Conservation (phyloP, 2,888 invertebrate species). For the Smittia aterrima region DNA sequence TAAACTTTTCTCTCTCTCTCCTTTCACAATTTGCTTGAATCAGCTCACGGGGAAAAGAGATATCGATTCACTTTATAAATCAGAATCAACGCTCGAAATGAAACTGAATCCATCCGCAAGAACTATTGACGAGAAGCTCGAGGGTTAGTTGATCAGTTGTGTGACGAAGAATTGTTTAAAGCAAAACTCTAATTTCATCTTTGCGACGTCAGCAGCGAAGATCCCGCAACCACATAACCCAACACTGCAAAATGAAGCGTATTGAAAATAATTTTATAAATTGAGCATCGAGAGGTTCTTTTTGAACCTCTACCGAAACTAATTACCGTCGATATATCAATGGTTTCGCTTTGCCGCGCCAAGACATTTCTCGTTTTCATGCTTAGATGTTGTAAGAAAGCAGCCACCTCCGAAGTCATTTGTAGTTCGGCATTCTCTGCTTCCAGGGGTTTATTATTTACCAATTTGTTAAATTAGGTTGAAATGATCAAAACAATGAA, state of each 20-base stretch:
- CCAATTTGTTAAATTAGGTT: constrained; percentile 41
- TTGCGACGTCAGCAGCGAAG: too few relatives aligned
- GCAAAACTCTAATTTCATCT: too few relatives aligned
- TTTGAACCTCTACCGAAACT: constrained; percentile 41
- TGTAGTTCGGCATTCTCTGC: constrained; percentile 19
- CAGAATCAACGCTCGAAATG: constrained; percentile 10
- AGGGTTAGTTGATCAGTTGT: too few relatives aligned
- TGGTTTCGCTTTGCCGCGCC: constrained; percentile 1
- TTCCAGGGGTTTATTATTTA: constrained; percentile 40
- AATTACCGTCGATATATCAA: constrained; percentile 41
- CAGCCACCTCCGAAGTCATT: constrained; percentile 9
- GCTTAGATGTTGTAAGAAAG: neutral
- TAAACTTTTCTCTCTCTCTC: neutral
- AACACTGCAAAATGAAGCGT: constrained; percentile 1
- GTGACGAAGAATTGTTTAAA: too few relatives aligned
- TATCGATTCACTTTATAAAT: constrained; percentile 17
- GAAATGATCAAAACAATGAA: constrained; percentile 41
- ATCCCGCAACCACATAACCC: neutral
- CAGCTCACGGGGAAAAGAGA: neutral
- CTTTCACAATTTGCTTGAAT: constrained; percentile 10
- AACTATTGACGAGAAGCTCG: neutral
- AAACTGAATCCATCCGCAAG: neutral
- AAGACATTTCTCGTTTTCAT: constrained; percentile 4
- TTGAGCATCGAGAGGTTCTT: constrained; percentile 37
- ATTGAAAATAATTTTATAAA: constrained; percentile 40